Evolutionary conservation across 2,113 vertebrate species (phyloP).

Genomic region (Otis tarda): DNA sequence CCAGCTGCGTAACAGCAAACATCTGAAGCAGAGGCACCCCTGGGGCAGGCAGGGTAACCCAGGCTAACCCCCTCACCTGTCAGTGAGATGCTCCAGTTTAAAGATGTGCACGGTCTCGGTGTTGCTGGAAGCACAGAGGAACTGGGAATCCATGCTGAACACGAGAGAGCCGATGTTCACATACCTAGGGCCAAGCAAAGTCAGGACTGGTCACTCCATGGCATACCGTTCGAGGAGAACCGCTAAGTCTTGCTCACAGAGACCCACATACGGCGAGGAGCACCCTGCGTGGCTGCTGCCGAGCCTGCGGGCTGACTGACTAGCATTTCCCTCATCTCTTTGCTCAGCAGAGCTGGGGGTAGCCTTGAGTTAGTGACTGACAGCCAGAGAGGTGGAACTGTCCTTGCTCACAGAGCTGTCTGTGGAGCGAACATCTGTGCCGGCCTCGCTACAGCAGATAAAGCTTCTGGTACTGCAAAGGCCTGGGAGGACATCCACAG

Average conservation of each 20-base stretch:
- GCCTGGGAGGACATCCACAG: not conserved
- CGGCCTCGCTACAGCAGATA: not conserved
- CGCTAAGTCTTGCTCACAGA: not conserved
- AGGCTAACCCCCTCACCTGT: constrained; percentile 73
- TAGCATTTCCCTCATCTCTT: not conserved
- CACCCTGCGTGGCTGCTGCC: not conserved
- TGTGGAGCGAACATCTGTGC: constrained; percentile 4
- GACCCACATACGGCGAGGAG: not conserved
- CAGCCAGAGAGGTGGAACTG: not conserved
- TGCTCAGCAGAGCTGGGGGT: not conserved
- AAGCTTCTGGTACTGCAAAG: not conserved
- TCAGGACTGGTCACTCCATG: not conserved
- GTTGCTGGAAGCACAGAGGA: constrained; percentile 94
- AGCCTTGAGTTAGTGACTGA: not conserved
- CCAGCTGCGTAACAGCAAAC: not conserved
- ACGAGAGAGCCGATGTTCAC: constrained; percentile 92
- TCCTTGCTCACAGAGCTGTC: not conserved
- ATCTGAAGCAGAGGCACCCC: not conserved
- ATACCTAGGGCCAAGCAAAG: constrained; percentile 75
- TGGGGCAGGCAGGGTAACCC: not conserved
- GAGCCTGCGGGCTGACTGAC: not conserved
- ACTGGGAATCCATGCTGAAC: constrained; percentile 92
- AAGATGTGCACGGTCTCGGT: constrained; percentile 95
- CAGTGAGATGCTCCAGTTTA: constrained; percentile 88
- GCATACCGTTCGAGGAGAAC: not conserved